A percentile compares a stretch with the other conserved stretches of the same genome.
Evolutionary conservation across 23 tunicate species (phyloP).

Genomic region (Ascidia mentula): DNA sequence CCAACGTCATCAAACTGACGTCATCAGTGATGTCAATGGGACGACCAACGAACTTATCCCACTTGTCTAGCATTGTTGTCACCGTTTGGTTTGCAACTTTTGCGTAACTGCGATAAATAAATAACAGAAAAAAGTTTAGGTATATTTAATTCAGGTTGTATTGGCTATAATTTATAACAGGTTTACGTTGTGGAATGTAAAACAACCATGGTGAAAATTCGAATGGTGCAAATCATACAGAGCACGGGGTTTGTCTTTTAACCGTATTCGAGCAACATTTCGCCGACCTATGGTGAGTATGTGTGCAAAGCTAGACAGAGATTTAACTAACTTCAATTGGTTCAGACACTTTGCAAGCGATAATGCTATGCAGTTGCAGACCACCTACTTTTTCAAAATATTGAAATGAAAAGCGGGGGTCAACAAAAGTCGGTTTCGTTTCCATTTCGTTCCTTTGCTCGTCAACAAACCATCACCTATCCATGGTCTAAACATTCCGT

Average conservation of each 20-base stretch:
- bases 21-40: constrained; percentile 26
- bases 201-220: too few species aligned
- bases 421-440: constrained; percentile 45
- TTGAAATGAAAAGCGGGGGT: constrained; percentile 72
- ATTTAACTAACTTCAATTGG: neutral
- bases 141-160: too few species aligned
- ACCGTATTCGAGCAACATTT: neutral
- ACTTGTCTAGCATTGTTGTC: constrained; percentile 26
- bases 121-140: too few species aligned
- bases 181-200: too few species aligned
- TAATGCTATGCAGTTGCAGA: too few species aligned
- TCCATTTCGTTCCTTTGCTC: constrained; percentile 60
- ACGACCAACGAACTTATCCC: constrained; percentile 1
- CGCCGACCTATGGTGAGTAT: neutral
- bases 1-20: constrained; percentile 68
- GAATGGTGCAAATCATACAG: neutral
- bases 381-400: constrained; percentile 49
- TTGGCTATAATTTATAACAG: too few species aligned
- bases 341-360: neutral
- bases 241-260: too few species aligned
- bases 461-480: constrained; percentile 70
- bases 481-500: constrained; percentile 42
- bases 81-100: constrained; percentile 14
- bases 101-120: constrained; percentile 45
- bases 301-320: neutral